Evolutionary conservation across 1,140 invertebrate species (phyloP).

Genomic region (Drosophila truncata): DNA sequence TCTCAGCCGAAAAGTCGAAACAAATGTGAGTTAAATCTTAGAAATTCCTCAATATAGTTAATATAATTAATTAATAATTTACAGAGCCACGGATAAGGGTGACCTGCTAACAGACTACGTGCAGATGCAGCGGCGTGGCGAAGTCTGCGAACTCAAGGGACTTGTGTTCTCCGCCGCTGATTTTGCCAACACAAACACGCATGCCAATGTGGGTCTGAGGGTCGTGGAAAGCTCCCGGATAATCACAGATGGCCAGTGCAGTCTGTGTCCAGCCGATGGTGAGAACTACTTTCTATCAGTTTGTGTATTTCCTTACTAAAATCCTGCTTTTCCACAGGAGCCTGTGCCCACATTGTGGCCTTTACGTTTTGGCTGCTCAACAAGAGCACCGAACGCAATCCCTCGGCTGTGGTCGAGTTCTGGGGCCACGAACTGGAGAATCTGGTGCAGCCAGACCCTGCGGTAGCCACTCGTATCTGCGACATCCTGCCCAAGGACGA

Average conservation of each 20-base stretch:
- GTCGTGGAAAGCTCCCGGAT: conserved; percentile 45
- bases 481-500: conserved; percentile 67
- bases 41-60: not conserved
- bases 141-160: conserved; percentile 60
- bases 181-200: conserved; percentile 61
- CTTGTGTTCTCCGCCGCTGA: conserved; percentile 58
- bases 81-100: conserved; percentile 46
- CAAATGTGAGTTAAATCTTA: conserved; percentile 45
- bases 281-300: not conserved
- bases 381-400: conserved; percentile 59
- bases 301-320: not conserved
- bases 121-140: conserved; percentile 58
- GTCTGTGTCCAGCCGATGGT: conserved; percentile 48
- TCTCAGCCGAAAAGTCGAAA: conserved; percentile 43
- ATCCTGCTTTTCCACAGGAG: conserved; percentile 15
- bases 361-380: conserved; percentile 79
- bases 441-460: conserved; percentile 60
- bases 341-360: conserved; percentile 68
- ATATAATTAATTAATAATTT: not conserved
- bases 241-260: conserved; percentile 61
- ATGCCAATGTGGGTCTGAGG: conserved; percentile 66
- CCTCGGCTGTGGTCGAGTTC: conserved; percentile 64
- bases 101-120: conserved; percentile 77
- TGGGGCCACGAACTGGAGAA: conserved; percentile 77
- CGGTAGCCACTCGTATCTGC: conserved; percentile 54